Conservation (phyloP, 2,113 vertebrate species). For the Rhynchomys soricoides region DNA sequence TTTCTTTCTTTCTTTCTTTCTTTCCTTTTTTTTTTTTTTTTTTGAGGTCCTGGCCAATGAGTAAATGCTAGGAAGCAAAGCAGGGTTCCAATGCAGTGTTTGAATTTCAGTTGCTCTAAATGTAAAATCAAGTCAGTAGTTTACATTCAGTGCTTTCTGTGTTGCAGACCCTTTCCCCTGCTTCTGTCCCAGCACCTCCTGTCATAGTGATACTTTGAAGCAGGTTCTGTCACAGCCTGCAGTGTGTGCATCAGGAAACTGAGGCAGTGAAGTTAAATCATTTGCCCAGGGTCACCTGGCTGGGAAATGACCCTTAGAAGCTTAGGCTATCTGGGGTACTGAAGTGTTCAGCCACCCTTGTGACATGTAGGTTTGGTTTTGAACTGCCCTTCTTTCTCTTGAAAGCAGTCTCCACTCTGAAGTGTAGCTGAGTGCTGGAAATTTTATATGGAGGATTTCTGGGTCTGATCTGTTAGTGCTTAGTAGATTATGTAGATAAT, state of each 20-base stretch:
- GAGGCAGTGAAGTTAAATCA: slow-evolving; percentile 11
- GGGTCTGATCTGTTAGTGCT: not conserved
- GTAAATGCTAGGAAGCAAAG: not conserved
- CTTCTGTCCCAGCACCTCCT: not conserved
- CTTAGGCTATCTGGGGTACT: not conserved
- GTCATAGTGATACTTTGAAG: not conserved
- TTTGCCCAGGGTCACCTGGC: not conserved
- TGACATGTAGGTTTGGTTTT: not conserved
- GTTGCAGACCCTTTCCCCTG: not conserved
- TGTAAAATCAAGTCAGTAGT: not conserved
- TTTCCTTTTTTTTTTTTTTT: no score
- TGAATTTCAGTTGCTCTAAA: not conserved
- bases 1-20: no score
- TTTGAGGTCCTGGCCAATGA: not conserved
- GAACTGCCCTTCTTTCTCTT: not conserved
- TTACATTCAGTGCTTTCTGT: not conserved
- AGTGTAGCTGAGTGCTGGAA: not conserved
- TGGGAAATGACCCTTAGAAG: not conserved
- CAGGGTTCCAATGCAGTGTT: not conserved
- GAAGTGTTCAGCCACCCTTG: not conserved
- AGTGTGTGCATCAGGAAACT: not conserved
- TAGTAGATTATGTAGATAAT: not conserved
- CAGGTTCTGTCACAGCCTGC: no score
- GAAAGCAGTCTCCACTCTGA: not conserved
- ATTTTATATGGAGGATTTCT: not conserved